Base-by-base conservation (phyloP, 2,888 invertebrate genomes). In the Tribolium freemani region DNA sequence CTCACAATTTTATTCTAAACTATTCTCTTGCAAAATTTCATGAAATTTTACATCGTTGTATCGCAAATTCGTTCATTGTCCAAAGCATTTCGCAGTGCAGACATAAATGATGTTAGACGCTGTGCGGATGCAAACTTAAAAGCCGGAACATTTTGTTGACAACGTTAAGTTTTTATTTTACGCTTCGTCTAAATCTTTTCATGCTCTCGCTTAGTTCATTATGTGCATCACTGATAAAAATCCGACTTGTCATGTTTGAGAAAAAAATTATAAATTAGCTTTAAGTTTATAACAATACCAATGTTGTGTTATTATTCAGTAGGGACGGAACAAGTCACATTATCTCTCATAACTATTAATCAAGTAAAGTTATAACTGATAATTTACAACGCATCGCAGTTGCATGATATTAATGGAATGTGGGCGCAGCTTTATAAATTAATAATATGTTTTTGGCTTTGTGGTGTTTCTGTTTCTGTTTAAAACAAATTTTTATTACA, bases 401-500 rank as follows among this genome's bases (percentile, higher is more conserved):
- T 38, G 38, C 38, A 38, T 5, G 38, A 38, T 38, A 38, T 38
- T 38, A 38, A 38, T 38, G 38, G 8, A 38, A 38, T 16, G 16
- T 16, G 26, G 2, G 26, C 26, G 26, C 26, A 2, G 26, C 5
- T 26, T 26, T 3, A 26, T 26, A 5, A 5, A 26, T 26, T 26
- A 26, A 26, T 3, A 54, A 54, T 20, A 10, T 30, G 54, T 54
- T 54, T 26, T 26, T 26, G 5, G 3, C 26, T 5, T 26, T 38
- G 38, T 38, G 8, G 9, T 38, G 26, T 26, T 54, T 54, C 54
- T n/a, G 53, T 26, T 26, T 20, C 56, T n/a, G 26, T 20, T 58
- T 20, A 48, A 26, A 60, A 6, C 45, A 58, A 45, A 58, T 58
- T 58, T 58, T 26, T 60, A 26, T 60, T 60, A 26, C 53, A 45